Base-by-base conservation (phyloP, 2,797 vertebrate genomes). In the Hybognathus amarus region DNA sequence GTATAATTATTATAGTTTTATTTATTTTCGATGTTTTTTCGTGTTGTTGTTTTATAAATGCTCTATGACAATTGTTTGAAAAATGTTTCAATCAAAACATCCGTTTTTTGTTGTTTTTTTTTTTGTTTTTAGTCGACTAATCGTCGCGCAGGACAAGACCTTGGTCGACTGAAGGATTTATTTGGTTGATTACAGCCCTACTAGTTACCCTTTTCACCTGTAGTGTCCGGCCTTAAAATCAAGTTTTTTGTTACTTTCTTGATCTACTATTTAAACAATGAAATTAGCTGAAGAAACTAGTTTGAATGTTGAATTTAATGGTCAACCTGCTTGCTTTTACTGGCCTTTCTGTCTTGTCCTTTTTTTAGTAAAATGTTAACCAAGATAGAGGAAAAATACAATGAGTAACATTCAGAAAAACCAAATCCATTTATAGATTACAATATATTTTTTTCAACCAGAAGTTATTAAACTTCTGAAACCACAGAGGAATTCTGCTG, bases 401-500 rank as follows among this genome's bases (percentile, higher is more conserved):
- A 50, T 54, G 30, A 24, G 4, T 13, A 80, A 68, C 64, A 67
- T 56, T 70, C 22, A 70, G 50, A 20, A 6, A 30, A 42, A 30
- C 22, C 59, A 76, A 59, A 40, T 76, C 54, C 15, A 61, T 77
- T 61, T 61, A 42, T 64, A 64, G 40, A 64, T 24, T 38, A 1
- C 38, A 66, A 10, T 78, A 36, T 52, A 5, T 70, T 69, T 56
- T 42, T n/a, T 30, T 36, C 22, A 80, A 54, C 24, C 47, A 8
- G 8, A 45, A 69, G 17, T 40, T 59, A 33, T 33, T 71, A 80
- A 63, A 24, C 70, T 15, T 74, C 27, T 54, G 2, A 74, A 54
- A 67, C 6, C 61, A 56, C 38, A 68, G 10, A 59, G 50, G 45
- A 63, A n/a, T 84, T 18, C 77, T 63, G 42, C 54, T 83, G 47